These are phyloP conservation scores for Temnothorax rugatulus DNA, from an alignment of 2,888 invertebrate genomes.

Conservation along the genomic window DNA sequence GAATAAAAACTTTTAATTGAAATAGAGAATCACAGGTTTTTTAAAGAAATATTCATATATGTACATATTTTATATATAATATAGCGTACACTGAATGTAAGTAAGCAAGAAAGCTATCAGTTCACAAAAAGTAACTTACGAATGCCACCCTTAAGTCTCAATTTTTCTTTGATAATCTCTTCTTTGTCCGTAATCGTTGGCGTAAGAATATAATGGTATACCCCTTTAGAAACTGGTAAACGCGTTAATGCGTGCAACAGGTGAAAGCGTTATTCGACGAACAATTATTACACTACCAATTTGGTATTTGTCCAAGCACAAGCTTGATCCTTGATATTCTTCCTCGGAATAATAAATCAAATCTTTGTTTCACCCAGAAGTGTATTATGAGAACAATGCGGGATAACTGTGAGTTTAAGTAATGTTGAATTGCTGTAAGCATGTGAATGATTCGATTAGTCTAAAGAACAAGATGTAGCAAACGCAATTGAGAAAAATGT, in stretches of 20 bases:
- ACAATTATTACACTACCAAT: slow-evolving; percentile 66
- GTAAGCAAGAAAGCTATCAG: not conserved
- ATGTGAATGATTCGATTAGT: slow-evolving; percentile 1
- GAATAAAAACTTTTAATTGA: not conserved
- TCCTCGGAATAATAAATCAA: slow-evolving; percentile 14
- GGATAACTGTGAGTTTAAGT: not conserved
- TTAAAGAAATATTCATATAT: not conserved
- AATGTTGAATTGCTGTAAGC: not conserved
- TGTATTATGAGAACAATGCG: not conserved
- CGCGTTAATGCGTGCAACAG: slow-evolving; percentile 68
- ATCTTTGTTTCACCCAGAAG: not conserved
- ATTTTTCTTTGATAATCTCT: not conserved
- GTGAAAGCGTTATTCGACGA: slow-evolving; percentile 68
- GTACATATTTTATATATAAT: not conserved
- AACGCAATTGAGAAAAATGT: not conserved
- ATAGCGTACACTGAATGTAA: not conserved
- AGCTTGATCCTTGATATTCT: not conserved
- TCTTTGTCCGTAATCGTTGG: not conserved
- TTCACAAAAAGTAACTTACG: not conserved
- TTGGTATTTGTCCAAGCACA: slow-evolving; percentile 49
- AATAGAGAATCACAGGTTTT: not conserved
- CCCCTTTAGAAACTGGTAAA: slow-evolving; percentile 52
- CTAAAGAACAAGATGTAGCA: not conserved
- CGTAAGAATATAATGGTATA: slow-evolving; percentile 43
- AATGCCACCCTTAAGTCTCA: not conserved